phyloP scores from a whole-genome alignment of 2,113 vertebrate genomes.

The Dasyornis broadbenti region DNA sequence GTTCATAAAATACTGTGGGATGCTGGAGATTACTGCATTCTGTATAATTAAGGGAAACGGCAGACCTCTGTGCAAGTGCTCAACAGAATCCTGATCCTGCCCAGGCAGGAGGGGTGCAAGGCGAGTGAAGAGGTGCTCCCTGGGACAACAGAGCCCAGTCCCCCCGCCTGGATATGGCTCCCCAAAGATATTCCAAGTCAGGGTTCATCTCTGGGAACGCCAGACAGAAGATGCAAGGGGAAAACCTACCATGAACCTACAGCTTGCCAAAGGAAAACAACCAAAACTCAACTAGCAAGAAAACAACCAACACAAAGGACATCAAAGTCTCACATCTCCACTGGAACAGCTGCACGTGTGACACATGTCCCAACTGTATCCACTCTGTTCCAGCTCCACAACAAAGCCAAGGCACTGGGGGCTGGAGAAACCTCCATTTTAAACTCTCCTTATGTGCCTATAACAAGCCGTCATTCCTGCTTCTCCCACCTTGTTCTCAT shows the following conservation, averaged over 20 bases:
- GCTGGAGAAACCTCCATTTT: background rate
- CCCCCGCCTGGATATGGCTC: background rate
- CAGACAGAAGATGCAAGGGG: background rate
- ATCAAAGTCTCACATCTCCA: background rate
- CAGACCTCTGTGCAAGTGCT: background rate
- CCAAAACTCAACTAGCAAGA: background rate
- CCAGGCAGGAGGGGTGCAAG: background rate
- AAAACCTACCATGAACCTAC: background rate
- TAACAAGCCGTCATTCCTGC: background rate
- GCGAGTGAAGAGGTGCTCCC: background rate
- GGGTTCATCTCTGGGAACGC: accelerated
- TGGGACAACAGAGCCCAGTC: background rate
- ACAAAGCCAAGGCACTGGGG: background rate
- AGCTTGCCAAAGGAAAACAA: background rate
- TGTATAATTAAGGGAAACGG: background rate
- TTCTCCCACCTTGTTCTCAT: background rate
- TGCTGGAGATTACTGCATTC: background rate
- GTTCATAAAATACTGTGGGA: slow-evolving; percentile 12
- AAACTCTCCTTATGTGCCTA: background rate
- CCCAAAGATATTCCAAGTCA: background rate
- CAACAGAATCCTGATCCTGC: background rate
- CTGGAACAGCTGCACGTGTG: accelerated
- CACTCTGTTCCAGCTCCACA: background rate
- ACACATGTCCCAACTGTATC: accelerated
- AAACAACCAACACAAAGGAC: background rate